Evolutionary conservation across 2,797 vertebrate species (phyloP), one percentile per base, ranked within the genome.

Genomic region (Antrozous pallidus): DNA sequence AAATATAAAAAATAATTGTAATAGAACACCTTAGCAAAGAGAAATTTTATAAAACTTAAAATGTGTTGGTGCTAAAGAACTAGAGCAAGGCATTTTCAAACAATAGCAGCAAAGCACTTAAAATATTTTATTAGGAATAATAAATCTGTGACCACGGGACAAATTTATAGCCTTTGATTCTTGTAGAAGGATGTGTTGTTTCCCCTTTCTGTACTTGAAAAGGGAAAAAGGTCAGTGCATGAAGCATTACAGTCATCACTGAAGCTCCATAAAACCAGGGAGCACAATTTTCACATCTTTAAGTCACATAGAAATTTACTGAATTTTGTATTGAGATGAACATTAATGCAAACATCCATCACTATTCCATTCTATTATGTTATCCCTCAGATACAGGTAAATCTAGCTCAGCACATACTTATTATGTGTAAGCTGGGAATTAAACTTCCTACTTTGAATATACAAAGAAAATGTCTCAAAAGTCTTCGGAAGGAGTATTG

Each of bases 1-100:
- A 93, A 92, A 70, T 73, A 42, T 8, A 58, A 26, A 26, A 91
- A 88, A 36, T 93, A 75, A 89, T 82, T 94, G 58, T 63, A 73
- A 28, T 31, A 65, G 61, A 90, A 51, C 45, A 49, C 9, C 28
- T 94, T 77, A 70, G 9, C 36, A 58, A 81, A 91, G 82, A 82
- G 78, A 90, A 65, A 4, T 38, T 93, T 74, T 51, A 42, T 20
- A 74, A 65, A 90, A 45, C 33, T 58, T 92, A 7, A 51, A 42
- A 89, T 63, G 16, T 56, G 33, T 38, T 67, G 24, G 16, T 86
- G 18, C 42, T 78, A 28, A 90, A 61, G 82, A 74, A 92, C 49
- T 45, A 58, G 9, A 92, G 17, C 10, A 75, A 92, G 24, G 40
- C 78, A 17, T 82, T 93, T 93, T 81, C 36, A 75, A 89, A 71